Conservation (phyloP, 2,888 invertebrate species). For the Epiperipatus broadwayi region DNA sequence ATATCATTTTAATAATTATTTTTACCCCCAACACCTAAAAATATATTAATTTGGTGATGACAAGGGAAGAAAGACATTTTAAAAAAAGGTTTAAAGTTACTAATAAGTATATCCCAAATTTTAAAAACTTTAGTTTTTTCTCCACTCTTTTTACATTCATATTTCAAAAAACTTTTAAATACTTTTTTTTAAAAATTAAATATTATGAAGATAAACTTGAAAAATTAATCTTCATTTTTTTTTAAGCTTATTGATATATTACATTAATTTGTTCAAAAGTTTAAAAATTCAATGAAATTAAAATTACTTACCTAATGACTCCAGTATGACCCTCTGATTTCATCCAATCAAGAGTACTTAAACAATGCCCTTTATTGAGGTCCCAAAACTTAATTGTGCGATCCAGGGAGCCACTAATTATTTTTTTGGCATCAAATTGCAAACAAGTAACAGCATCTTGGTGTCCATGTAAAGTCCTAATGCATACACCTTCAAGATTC, state of each 20-base stretch:
- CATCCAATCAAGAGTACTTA: constrained; percentile 35
- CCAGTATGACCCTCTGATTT: constrained; percentile 36
- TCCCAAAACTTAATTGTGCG: constrained; percentile 34
- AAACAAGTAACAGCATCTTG: constrained; percentile 35
- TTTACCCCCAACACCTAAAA: too few species aligned
- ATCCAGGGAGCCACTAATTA: constrained; percentile 35
- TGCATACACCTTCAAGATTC: constrained; percentile 29
- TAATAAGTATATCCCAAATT: too few species aligned
- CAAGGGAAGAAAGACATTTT: too few species aligned
- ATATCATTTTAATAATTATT: too few species aligned
- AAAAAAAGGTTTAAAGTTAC: too few species aligned
- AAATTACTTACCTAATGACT: constrained; percentile 26
- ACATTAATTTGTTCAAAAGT: not conserved
- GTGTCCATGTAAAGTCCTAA: constrained; percentile 32
- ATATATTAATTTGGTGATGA: too few species aligned
- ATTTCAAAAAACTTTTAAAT: too few species aligned
- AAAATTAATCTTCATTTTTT: not conserved
- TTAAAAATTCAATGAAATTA: constrained; percentile 5
- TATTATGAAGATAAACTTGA: constrained; percentile 14
- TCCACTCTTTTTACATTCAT: too few species aligned
- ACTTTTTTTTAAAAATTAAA: too few species aligned
- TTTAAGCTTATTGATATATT: constrained; percentile 6
- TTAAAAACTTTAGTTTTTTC: too few species aligned
- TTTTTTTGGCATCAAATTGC: constrained; percentile 30
- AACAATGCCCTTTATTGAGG: constrained; percentile 28